A percentile compares a stretch with the other conserved stretches of the same genome.
Conservation (phyloP, 2,888 invertebrate genomes). For the Andrena flavipes region DNA sequence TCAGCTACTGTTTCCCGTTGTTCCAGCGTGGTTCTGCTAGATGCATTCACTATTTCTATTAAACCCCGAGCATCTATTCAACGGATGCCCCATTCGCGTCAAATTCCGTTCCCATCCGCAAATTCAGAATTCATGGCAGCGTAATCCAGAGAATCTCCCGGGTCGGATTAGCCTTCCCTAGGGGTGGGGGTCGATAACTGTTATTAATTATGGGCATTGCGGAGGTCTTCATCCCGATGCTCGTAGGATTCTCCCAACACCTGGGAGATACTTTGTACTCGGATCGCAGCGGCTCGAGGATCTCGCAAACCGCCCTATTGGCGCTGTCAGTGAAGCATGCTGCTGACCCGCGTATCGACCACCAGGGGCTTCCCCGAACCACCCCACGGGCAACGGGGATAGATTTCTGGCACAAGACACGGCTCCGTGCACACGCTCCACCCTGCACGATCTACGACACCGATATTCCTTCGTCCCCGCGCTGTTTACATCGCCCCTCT, state of each 20-base stretch:
- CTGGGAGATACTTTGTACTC: slow-evolving; percentile 69
- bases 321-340: slow-evolving; percentile 77
- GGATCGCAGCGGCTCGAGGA: slow-evolving; percentile 73
- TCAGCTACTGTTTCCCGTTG: too few relatives aligned
- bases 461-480: slow-evolving; percentile 56
- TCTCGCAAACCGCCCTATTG: slow-evolving; percentile 78
- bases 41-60: too few relatives aligned
- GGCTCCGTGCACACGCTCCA: slow-evolving; percentile 59
- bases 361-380: slow-evolving; percentile 58
- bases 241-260: slow-evolving; percentile 34
- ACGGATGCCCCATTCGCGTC: slow-evolving; percentile 1
- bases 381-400: slow-evolving; percentile 35
- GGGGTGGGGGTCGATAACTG: slow-evolving; percentile 12
- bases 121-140: slow-evolving; percentile 27
- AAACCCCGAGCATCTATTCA: neutral
- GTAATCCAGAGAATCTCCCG: slow-evolving; percentile 16
- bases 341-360: slow-evolving; percentile 78
- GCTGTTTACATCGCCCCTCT: slow-evolving; percentile 66
- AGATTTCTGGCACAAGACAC: slow-evolving; percentile 62
- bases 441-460: slow-evolving; percentile 59
- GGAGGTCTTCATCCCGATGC: slow-evolving; percentile 56
- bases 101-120: slow-evolving; percentile 1
- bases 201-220: slow-evolving; percentile 71
- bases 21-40: too few relatives aligned
- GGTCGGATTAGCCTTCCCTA: slow-evolving; percentile 33